Percentiles rank a stretch among this genome's conserved stretches.
These are phyloP conservation scores for mouse (Mus musculus) DNA, from an alignment of 2,113 vertebrate species.

Conservation along the genomic window DNA sequence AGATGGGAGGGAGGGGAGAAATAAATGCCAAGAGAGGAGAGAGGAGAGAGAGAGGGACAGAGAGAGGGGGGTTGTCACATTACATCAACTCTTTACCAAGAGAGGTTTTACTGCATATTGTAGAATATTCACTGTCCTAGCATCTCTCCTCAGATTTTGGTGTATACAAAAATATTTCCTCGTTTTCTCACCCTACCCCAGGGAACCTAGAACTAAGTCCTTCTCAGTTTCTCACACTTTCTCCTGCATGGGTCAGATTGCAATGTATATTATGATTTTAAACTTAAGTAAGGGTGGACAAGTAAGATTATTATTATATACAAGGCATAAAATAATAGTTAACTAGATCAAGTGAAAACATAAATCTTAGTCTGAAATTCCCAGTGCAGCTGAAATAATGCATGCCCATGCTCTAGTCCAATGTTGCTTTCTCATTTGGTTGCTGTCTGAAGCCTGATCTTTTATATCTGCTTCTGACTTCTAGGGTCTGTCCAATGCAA, in stretches of 20 bases:
- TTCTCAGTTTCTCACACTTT: background rate
- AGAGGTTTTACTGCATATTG: background rate
- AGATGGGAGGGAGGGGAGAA: no score
- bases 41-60: background rate
- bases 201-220: background rate
- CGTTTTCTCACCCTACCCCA: background rate
- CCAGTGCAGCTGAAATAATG: background rate
- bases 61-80: background rate
- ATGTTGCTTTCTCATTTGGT: background rate
- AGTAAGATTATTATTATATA: conserved; percentile 34
- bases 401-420: background rate
- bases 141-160: background rate
- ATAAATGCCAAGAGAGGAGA: background rate
- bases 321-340: background rate
- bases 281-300: conserved; percentile 14
- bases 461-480: conserved; percentile 33
- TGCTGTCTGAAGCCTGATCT: conserved; percentile 41
- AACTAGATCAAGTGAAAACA: conserved; percentile 26
- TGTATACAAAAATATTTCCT: conserved; percentile 1
- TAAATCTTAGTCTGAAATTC: conserved; percentile 54
- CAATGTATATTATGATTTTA: background rate
- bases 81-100: conserved; percentile 49
- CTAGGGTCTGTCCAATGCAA: background rate
- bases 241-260: background rate
- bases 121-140: conserved; percentile 46